A percentile compares a stretch with the other conserved stretches of the same genome.
Evolutionary conservation across 2,113 vertebrate genomes (phyloP).

Genomic region (Poicephalus meyeri): DNA sequence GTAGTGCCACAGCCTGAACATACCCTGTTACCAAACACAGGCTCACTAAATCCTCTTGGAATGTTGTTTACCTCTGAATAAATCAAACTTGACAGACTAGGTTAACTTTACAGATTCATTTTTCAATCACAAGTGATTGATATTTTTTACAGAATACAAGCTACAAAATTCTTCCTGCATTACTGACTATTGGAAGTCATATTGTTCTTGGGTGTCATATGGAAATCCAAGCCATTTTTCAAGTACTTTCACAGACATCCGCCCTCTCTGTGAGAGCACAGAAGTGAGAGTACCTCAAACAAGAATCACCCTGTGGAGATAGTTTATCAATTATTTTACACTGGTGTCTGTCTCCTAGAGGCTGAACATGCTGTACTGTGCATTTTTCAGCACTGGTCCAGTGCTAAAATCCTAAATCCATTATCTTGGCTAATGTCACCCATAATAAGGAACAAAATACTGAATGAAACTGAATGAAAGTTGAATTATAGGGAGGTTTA

Average conservation of each 20-base stretch:
- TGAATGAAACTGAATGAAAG: not conserved
- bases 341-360: slow-evolving; percentile 21
- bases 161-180: slow-evolving; percentile 74
- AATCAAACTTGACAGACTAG: slow-evolving; percentile 81
- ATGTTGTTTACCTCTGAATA: slow-evolving; percentile 83
- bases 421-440: not conserved
- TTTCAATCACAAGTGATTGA: slow-evolving; percentile 79
- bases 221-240: slow-evolving; percentile 74
- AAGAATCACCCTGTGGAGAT: slow-evolving; percentile 39
- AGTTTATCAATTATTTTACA: slow-evolving; percentile 63
- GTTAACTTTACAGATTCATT: slow-evolving; percentile 81
- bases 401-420: slow-evolving; percentile 23
- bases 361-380: not conserved
- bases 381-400: slow-evolving; percentile 5
- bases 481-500: not conserved
- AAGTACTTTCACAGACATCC: slow-evolving; percentile 52
- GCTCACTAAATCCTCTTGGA: slow-evolving; percentile 81
- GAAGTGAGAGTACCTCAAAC: slow-evolving; percentile 2
- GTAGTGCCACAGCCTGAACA: slow-evolving; percentile 76
- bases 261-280: not conserved
- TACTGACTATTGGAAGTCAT: slow-evolving; percentile 66
- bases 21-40: slow-evolving; percentile 79
- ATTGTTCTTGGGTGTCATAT: slow-evolving; percentile 71
- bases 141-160: slow-evolving; percentile 77
- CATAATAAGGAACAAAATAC: not conserved